Conservation (phyloP, 2,888 invertebrate species). For the Rhorus exstirpatorius region DNA sequence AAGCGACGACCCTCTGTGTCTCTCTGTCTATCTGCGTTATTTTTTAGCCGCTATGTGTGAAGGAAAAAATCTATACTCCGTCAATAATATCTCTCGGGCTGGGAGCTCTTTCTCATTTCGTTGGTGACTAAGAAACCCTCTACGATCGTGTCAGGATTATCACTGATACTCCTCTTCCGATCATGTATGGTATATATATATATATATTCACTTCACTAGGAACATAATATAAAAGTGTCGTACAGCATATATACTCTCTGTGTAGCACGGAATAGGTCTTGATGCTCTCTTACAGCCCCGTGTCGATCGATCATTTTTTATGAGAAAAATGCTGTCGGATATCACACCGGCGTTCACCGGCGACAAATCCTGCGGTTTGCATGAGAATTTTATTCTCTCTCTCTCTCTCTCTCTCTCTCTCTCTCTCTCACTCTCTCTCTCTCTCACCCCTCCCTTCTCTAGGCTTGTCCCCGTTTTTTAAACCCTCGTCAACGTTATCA, state of each 20-base stretch:
- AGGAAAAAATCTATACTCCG: slow-evolving; percentile 64
- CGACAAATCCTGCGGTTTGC: slow-evolving; percentile 71
- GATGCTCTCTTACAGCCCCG: slow-evolving; percentile 50
- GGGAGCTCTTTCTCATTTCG: slow-evolving; percentile 54
- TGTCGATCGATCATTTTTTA: slow-evolving; percentile 80
- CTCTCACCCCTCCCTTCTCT: neutral
- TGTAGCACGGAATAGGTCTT: slow-evolving; percentile 41
- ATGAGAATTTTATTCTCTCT: slow-evolving; percentile 66
- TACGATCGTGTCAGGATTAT: slow-evolving; percentile 64
- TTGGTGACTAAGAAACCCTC: slow-evolving; percentile 60
- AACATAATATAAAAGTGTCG: slow-evolving; percentile 35
- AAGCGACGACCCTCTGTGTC: slow-evolving; percentile 33
- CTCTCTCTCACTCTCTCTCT: slow-evolving; percentile 4
- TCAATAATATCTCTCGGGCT: slow-evolving; percentile 63
- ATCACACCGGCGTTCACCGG: slow-evolving; percentile 65
- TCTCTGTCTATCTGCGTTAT: slow-evolving; percentile 31
- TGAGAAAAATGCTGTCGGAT: slow-evolving; percentile 72
- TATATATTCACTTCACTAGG: slow-evolving; percentile 17
- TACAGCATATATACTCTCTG: slow-evolving; percentile 21
- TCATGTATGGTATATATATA: neutral
- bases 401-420: slow-evolving; percentile 10
- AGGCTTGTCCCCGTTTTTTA: slow-evolving; percentile 10
- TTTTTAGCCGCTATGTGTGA: slow-evolving; percentile 33
- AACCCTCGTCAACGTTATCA: slow-evolving; percentile 34
- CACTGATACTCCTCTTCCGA: slow-evolving; percentile 40